A percentile compares a stretch with the other conserved stretches of the same genome.
These are phyloP conservation scores for Calameuta pallipes DNA, from an alignment of 2,888 invertebrate genomes.

Conservation along the genomic window DNA sequence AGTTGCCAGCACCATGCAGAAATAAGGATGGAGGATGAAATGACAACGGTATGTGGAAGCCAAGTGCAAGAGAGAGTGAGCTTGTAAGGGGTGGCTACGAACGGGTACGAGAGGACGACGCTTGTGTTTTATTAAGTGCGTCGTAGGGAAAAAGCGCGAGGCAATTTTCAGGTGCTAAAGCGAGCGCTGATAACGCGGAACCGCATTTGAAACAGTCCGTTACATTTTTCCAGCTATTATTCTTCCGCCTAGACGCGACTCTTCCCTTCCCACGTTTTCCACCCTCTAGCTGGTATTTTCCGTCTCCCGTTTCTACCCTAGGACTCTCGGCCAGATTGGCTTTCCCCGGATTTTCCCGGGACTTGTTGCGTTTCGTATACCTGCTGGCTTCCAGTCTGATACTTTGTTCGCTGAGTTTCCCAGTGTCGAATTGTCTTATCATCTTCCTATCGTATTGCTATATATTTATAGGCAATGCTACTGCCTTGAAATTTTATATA, in stretches of 20 bases:
- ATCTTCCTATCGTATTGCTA: background rate
- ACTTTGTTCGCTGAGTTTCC: background rate
- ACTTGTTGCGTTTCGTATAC: conserved; percentile 4
- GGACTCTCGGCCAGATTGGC: background rate
- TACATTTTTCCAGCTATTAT: conserved; percentile 43
- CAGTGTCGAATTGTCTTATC: background rate
- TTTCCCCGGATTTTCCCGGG: background rate
- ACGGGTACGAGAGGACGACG: conserved; percentile 32
- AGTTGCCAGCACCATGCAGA: conserved; percentile 19
- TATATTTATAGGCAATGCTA: background rate
- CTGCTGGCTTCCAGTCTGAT: background rate
- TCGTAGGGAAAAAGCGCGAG: conserved; percentile 58
- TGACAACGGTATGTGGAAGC: background rate
- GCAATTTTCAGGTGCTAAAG: conserved; percentile 63
- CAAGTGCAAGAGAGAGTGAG: conserved; percentile 9
- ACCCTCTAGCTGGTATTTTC: conserved; percentile 13
- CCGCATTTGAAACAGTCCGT: conserved; percentile 49
- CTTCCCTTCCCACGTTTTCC: conserved; percentile 27
- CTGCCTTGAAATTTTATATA: background rate
- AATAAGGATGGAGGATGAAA: conserved; percentile 21
- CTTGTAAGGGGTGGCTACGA: conserved; percentile 13
- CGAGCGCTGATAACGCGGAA: conserved; percentile 52
- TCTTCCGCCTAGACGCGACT: conserved; percentile 21
- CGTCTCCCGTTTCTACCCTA: conserved; percentile 22
- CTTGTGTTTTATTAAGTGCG: conserved; percentile 64